Evolutionary conservation across 2,797 vertebrate genomes (phyloP), one percentile per base, ranked within the genome.

Genomic region (Spizella passerina): DNA sequence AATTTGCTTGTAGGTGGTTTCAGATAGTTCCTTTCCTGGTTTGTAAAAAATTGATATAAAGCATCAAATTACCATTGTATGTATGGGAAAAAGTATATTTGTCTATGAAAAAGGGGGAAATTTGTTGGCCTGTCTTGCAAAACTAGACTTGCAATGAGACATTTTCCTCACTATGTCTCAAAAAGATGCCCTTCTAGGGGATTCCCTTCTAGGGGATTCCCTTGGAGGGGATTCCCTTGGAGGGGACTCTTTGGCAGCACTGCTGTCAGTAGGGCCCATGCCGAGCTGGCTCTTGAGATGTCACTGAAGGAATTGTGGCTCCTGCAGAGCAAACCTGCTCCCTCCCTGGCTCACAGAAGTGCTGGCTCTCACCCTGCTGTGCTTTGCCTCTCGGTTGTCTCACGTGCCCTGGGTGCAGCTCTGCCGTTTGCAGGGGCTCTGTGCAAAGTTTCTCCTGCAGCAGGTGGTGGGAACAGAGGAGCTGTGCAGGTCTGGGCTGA

Each of bases 341-440:
- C 21, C 17, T 30, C 53, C 29, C 1, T 13, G 43, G 24, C 64
- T 71, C 69, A 27, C 60, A 21, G 77, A 9, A 50, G 36, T 2
- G 10, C 44, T 71, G 69, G 21, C 7, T 64, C 24, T 88, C 12
- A 0, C 34, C 19, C 41, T 10, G 20, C 2, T 20, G 57, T 39
- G 34, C 24, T 82, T 70, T 79, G 13, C n/a, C 29, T 86, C 65
- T 39, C 7, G 2, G 21, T 2, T 64, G 41, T n/a, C 34, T 56
- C 14, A 0, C 1, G 0, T 14, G 20, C 8, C 50, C 39, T 18
- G 53, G 32, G 36, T 6, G 23, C 60, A 68, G 6, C 8, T 24
- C 30, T 29, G 68, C n/a, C n/a, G n/a, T n/a, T n/a, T 49, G 11
- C 26, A 39, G 36, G 47, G 16, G 5, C 77, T 87, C 59, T 29